A percentile compares a stretch with the other conserved stretches of the same genome.
These are phyloP conservation scores for Torymus aiolomorphi DNA, from an alignment of 2,888 invertebrate species.

Conservation along the genomic window DNA sequence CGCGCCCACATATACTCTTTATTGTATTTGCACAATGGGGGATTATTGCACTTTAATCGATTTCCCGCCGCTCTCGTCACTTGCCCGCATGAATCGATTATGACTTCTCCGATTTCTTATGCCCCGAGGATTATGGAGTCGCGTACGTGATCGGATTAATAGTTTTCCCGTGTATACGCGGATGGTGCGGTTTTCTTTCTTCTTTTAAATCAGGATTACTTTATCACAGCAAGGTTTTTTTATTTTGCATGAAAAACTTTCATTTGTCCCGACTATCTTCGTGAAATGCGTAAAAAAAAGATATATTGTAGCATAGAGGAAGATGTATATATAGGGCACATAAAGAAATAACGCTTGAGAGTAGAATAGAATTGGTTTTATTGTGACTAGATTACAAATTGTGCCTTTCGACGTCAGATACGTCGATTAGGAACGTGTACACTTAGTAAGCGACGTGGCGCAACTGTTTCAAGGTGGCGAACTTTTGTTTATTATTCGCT, in stretches of 20 bases:
- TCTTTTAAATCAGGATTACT: no score
- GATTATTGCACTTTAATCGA: conserved; percentile 58
- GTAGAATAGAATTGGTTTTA: conserved; percentile 75
- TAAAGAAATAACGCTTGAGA: neutral
- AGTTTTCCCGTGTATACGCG: neutral
- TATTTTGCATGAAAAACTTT: no score
- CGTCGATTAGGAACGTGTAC: conserved; percentile 73
- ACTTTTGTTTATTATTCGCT: conserved; percentile 43
- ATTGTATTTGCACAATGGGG: conserved; percentile 50
- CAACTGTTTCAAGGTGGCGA: conserved; percentile 43
- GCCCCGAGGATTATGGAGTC: neutral
- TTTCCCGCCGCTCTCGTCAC: conserved; percentile 24
- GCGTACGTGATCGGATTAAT: neutral
- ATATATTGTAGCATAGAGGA: no score
- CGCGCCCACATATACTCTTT: conserved; percentile 21
- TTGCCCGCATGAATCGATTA: conserved; percentile 42
- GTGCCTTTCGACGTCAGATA: conserved; percentile 71
- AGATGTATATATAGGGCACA: no score
- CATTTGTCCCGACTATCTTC: no score
- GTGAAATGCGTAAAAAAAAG: no score
- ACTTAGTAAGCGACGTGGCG: conserved; percentile 67
- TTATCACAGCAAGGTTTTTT: no score
- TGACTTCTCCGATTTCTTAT: conserved; percentile 12
- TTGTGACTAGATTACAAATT: conserved; percentile 76
- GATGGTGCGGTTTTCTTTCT: no score